A percentile compares a stretch with the other conserved stretches of the same genome.
These are phyloP conservation scores for Cecropterus lyciades DNA, from an alignment of 1,140 invertebrate species.

Conservation along the genomic window DNA sequence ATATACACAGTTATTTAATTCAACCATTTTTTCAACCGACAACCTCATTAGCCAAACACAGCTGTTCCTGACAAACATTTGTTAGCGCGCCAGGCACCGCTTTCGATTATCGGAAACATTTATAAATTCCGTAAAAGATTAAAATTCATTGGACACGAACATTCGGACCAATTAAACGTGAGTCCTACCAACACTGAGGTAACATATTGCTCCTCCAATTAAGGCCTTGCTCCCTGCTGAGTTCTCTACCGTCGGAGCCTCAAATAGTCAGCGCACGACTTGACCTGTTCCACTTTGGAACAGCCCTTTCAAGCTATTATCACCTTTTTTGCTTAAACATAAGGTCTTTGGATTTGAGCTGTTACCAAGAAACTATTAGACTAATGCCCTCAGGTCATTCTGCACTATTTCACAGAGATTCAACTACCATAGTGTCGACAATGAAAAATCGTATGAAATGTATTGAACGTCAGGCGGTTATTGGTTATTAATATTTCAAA, in stretches of 20 bases:
- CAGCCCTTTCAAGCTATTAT: constrained; percentile 28
- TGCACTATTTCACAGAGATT: constrained; percentile 66
- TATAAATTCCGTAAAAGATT: constrained; percentile 56
- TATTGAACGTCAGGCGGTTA: constrained; percentile 37
- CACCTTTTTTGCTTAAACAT: constrained; percentile 24
- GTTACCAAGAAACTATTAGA: constrained; percentile 66
- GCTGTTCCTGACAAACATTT: constrained; percentile 23
- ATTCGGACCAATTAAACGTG: constrained; percentile 57
- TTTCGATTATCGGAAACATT: constrained; percentile 48
- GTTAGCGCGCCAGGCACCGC: constrained; percentile 21
- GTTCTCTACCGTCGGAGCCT: constrained; percentile 64
- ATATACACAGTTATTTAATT: neutral
- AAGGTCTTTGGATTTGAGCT: constrained; percentile 39
- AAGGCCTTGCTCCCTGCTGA: constrained; percentile 74
- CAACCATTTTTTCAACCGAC: neutral
- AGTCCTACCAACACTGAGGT: constrained; percentile 56
- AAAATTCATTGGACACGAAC: constrained; percentile 49
- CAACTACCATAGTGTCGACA: constrained; percentile 64
- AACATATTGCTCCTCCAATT: constrained; percentile 79
- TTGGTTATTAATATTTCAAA: constrained; percentile 21
- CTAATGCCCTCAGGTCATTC: constrained; percentile 63
- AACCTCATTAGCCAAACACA: constrained; percentile 24
- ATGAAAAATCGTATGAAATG: constrained; percentile 58
- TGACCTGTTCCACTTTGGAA: constrained; percentile 54
- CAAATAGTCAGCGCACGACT: constrained; percentile 70